A percentile compares a stretch with the other conserved stretches of the same genome.
These are phyloP conservation scores for Drosophila equinoxialis DNA, from an alignment of 1,140 invertebrate genomes.

Conservation along the genomic window DNA sequence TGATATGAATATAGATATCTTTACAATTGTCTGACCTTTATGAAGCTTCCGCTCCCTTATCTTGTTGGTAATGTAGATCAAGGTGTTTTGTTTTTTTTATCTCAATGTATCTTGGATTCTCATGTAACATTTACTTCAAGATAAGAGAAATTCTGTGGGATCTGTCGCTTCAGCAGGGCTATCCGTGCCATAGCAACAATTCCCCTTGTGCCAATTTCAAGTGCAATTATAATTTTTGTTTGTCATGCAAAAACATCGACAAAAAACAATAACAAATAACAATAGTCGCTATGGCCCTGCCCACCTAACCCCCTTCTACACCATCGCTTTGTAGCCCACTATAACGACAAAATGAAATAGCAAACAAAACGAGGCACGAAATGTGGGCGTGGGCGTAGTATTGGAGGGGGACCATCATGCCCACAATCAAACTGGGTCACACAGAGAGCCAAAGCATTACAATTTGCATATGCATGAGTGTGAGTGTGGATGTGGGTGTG, in stretches of 20 bases:
- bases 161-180: neutral
- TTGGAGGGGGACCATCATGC: constrained; percentile 42
- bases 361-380: constrained; percentile 52
- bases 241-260: constrained; percentile 72
- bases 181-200: neutral
- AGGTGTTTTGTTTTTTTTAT: constrained; percentile 23
- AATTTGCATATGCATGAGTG: constrained; percentile 76
- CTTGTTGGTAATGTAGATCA: constrained; percentile 40
- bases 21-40: constrained; percentile 37
- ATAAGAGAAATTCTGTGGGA: constrained; percentile 28
- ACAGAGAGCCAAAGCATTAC: constrained; percentile 53
- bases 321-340: neutral
- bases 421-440: constrained; percentile 78
- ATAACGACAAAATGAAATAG: constrained; percentile 52
- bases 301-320: neutral
- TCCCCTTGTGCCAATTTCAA: constrained; percentile 64
- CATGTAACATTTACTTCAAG: constrained; percentile 1
- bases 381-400: constrained; percentile 27
- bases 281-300: constrained; percentile 24
- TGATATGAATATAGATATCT: constrained; percentile 14
- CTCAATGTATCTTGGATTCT: constrained; percentile 39
- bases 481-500: constrained; percentile 32
- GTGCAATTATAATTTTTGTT: constrained; percentile 80
- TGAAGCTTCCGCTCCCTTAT: neutral
- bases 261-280: constrained; percentile 61